Evolutionary conservation across 1,140 invertebrate genomes (phyloP), one percentile per base, ranked within the genome.

Genomic region (Cotesia vestalis): DNA sequence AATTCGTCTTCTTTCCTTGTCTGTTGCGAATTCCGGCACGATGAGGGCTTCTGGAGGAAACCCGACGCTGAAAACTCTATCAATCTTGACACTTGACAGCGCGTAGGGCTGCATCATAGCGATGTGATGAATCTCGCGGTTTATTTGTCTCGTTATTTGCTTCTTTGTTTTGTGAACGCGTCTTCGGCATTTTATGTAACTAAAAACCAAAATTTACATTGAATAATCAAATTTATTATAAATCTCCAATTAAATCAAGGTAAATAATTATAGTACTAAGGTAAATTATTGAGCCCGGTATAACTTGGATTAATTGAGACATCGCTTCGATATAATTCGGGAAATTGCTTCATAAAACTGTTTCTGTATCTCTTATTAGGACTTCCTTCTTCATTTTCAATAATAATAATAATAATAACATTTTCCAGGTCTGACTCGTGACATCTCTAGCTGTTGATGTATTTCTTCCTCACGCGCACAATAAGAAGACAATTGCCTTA

Each of bases 41-140:
- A 77, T 72, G 38, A 73, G 66, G 20, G 79, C 73, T 62, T 79
- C 77, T 71, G 73, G 77, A 14, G 79, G 74, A 78, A 84, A 83
- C 61, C 84, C 84, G 34, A 83, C 66, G 71, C 78, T 83, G 73
- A 85, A 84, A 66, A 81, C 73, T 11, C 83, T 80, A 68, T 85
- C 84, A 36, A 86, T 66, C 71, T 78, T 79, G 1, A 85, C 79
- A 27, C 83, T 76, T 17, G 81, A 81, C 38, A 85, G 75, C 34
- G 84, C 84, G 64, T 76, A 78, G 61, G 77, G 73, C 55, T 86
- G 84, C 74, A 81, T 82, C 77, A 83, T 80, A 57, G 80, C 69
- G 11, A 86, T 82, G 69, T 85, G 78, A 63, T 77, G 73, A 60
- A 86, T 79, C 67, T 85, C 82, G 2, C 76, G 78, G 75, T 81